Evolutionary conservation across 2,113 vertebrate genomes (phyloP), one percentile per base, ranked within the genome.

Genomic region (Lota lota): DNA sequence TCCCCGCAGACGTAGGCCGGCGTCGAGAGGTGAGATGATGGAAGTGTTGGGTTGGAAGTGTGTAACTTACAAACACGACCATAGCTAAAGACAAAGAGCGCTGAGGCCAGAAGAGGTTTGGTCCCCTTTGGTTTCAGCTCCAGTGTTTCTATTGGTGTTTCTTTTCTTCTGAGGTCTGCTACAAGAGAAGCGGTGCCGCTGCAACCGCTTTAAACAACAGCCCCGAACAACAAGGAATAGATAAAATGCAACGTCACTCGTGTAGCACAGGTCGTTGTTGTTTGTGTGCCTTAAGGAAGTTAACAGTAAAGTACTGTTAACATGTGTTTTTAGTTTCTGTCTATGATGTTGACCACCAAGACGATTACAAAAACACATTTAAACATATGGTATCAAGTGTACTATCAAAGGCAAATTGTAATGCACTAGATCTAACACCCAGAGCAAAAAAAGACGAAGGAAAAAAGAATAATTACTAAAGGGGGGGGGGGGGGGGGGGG

Each of bases 41-140:
- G 90, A 88, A 79, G 54, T 79, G 86, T 90, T 88, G 90, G 79
- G 88, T 47, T 47, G 86, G 83, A 79, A 82, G 4, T 72, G 84
- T 72, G 85, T 85, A 14, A 47, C 81, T 84, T 85, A 91, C 90
- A 91, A 91, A 91, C 87, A 65, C 73, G 85, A 90, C 90, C 87
- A 91, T 84, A 87, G 88, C 88, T 82, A 80, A 84, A 87, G 84
- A 90, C 83, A 86, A 86, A 84, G 79, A 89, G 84, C 88, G 83
- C 74, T 69, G 74, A 78, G 75, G 76, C 70, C 10, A 79, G 75
- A 74, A 78, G 73, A 78, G 71, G 81, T 70, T 80, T 80, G 85
- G 79, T 88, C 84, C 84, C 85, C 81, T 89, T 88, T 88, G 85
- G 83, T 88, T 90, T 87, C 76, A 17, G 75, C 2, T 80, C 81